Evolutionary conservation across 2,113 vertebrate species (phyloP).

Genomic region (Ctenodactylus gundi): DNA sequence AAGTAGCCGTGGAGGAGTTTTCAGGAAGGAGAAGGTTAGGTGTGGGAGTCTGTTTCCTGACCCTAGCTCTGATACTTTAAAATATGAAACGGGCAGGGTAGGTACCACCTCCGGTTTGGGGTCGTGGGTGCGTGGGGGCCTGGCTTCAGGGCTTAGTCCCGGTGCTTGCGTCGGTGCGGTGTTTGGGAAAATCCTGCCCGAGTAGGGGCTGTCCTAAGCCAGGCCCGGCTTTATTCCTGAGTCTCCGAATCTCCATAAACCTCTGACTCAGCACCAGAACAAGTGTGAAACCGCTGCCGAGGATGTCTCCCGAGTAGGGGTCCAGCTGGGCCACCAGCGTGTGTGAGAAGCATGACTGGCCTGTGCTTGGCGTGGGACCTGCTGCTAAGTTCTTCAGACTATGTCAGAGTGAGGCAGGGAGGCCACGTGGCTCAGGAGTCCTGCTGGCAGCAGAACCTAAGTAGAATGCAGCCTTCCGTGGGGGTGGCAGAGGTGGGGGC

Average conservation of each 20-base stretch:
- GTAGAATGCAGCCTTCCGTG: neutral
- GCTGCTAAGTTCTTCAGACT: neutral
- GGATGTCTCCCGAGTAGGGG: neutral
- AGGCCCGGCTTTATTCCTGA: conserved; percentile 20
- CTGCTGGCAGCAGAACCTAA: neutral
- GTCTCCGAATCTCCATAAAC: neutral
- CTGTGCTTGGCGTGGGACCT: neutral
- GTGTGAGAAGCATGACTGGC: neutral
- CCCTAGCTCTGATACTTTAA: conserved; percentile 39
- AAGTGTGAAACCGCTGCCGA: neutral
- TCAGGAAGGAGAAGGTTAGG: neutral
- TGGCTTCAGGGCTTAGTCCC: too few species aligned
- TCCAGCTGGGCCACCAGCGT: neutral
- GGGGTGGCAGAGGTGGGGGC: neutral
- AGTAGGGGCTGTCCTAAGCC: neutral
- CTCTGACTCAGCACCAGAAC: conserved; percentile 66
- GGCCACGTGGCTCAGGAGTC: neutral
- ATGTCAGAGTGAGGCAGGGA: neutral
- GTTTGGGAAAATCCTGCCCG: neutral
- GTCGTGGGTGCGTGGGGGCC: neutral
- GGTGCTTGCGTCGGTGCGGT: neutral
- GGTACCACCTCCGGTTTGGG: neutral
- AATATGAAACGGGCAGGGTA: neutral
- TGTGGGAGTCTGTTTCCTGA: neutral
- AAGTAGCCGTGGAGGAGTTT: conserved; percentile 61